A percentile compares a stretch with the other conserved stretches of the same genome.
Conservation (phyloP, 2,113 vertebrate species). For the Galeopterus variegatus region DNA sequence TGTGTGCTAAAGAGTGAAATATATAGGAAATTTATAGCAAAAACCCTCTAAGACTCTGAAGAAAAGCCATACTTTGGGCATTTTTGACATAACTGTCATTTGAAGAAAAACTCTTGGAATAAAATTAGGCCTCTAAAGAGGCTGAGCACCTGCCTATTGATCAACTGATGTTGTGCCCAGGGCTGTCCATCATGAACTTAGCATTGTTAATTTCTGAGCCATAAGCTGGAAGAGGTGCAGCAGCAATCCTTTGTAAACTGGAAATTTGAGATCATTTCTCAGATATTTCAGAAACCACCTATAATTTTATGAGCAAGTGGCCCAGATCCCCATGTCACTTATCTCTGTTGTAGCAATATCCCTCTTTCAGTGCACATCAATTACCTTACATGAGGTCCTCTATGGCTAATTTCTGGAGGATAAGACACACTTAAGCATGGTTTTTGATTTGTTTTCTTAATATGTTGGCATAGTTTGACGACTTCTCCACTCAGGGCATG, state of each 20-base stretch:
- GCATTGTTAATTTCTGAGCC: background rate
- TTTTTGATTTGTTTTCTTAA: background rate
- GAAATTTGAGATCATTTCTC: background rate
- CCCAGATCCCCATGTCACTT: background rate
- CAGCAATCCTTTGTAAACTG: background rate
- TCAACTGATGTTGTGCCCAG: background rate
- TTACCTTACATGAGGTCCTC: background rate
- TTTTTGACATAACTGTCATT: background rate
- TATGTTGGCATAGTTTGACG: background rate
- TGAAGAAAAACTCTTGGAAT: background rate
- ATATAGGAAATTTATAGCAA: background rate
- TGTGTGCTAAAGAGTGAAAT: background rate
- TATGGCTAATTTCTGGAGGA: background rate
- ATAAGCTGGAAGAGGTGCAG: no score
- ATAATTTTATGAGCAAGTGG: background rate
- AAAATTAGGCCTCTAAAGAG: background rate
- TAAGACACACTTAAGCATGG: background rate
- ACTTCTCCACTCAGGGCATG: background rate
- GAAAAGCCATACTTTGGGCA: background rate
- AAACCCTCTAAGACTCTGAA: background rate
- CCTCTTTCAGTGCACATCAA: background rate
- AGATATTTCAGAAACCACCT: background rate
- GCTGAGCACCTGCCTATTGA: background rate
- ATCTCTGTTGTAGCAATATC: no score
- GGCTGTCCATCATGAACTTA: background rate